Evolutionary conservation across 1,140 invertebrate genomes (phyloP).

Genomic region (Hydropsyche tenuis): DNA sequence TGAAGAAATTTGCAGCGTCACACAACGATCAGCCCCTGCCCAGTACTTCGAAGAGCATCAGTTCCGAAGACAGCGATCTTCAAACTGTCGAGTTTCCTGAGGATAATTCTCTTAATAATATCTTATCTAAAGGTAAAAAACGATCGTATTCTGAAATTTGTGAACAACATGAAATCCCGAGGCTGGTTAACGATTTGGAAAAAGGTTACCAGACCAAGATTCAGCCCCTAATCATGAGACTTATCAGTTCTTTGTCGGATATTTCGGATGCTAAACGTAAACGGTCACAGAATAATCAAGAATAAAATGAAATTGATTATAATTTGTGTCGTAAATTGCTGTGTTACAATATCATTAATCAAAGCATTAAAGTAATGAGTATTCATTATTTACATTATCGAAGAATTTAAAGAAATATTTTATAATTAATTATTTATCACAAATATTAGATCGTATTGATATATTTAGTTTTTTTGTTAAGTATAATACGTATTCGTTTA

Average conservation of each 20-base stretch:
- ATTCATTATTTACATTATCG: too few species aligned
- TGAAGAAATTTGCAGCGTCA: neutral
- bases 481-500: too few species aligned
- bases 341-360: neutral
- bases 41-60: conserved; percentile 5
- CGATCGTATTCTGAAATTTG: neutral
- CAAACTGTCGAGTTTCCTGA: neutral
- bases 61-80: neutral
- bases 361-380: too few species aligned
- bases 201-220: conserved; percentile 11
- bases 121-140: conserved; percentile 5
- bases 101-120: neutral
- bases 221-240: conserved; percentile 22
- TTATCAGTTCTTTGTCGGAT: conserved; percentile 8
- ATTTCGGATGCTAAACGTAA: conserved; percentile 4
- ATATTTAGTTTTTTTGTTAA: too few species aligned
- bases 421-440: too few species aligned
- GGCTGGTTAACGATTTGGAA: neutral
- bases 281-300: neutral
- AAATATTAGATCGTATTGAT: too few species aligned
- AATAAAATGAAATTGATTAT: neutral
- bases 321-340: neutral
- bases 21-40: neutral
- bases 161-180: neutral
- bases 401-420: too few species aligned